Evolutionary conservation across 2,797 vertebrate genomes (phyloP), one percentile per base, ranked within the genome.

Genomic region (Sebastiscus albofasciatus): DNA sequence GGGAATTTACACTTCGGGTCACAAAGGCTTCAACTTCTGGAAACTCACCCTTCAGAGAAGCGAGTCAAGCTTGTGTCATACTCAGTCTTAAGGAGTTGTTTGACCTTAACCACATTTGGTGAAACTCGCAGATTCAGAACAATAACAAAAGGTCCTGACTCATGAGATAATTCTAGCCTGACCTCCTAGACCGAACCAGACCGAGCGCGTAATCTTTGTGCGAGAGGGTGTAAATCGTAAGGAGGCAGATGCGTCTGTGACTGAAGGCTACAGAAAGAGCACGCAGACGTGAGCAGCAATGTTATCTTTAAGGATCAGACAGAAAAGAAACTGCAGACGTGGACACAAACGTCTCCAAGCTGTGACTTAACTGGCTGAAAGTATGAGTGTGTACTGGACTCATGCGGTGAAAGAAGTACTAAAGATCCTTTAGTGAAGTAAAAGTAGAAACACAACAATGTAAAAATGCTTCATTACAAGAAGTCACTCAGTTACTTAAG

Each of bases 241-340:
- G 72, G 72, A 67, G 18, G 71, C 62, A 87, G 55, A 62, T 72
- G 75, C 46, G 52, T 74, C 64, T 64, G 68, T 66, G 83, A 81
- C 67, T 58, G 42, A 80, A 18, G 20, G 58, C 61, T 61, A 77
- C 76, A 74, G 80, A 77, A 71, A 78, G 71, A 77, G 80, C 42
- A 65, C 1, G 46, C 77, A 75, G 79, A 62, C 60, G 64, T 80
- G 75, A 89, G 77, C 79, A 36, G 52, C 55, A 70, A 62, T 39
- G 81, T 89, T 86, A 82, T 89, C 77, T 82, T 81, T 78, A 54
- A 74, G 79, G 60, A 84, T 80, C 76, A 72, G 69, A 75, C 58
- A 61, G 52, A 75, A 56, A 14, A 67, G 52, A 78, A 78, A 72
- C 27, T 83, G 75, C 67, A 88, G 87, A 86, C 80, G 46, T 89